Percentiles rank a stretch among this genome's conserved stretches.
Conservation (phyloP, 92 coral and sea anemone genomes). For the Porites evermanni region DNA sequence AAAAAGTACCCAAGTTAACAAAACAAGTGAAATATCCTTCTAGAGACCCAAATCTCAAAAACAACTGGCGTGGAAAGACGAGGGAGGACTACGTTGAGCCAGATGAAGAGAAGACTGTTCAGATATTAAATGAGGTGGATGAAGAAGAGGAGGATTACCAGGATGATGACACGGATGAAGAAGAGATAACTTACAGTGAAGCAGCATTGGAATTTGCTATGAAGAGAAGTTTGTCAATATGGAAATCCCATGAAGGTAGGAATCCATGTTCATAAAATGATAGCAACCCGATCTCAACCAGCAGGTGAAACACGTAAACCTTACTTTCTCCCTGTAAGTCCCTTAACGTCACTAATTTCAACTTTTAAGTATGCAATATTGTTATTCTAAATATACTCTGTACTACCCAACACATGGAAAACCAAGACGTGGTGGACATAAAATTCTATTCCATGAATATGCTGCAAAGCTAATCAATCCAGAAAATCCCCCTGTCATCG, state of each 20-base stretch:
- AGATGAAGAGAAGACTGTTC: conserved; percentile 44
- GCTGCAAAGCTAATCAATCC: too few relatives aligned
- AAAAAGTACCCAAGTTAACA: conserved; percentile 91
- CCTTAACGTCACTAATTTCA: too few relatives aligned
- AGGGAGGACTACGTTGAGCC: conserved; percentile 72
- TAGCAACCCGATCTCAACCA: too few relatives aligned
- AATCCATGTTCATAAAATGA: too few relatives aligned
- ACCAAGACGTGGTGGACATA: too few relatives aligned
- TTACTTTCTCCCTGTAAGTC: too few relatives aligned
- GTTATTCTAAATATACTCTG: too few relatives aligned
- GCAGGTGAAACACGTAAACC: too few relatives aligned
- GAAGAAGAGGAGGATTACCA: conserved; percentile 62
- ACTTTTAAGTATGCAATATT: too few relatives aligned
- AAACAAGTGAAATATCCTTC: conserved; percentile 80
- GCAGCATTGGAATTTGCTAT: conserved; percentile 83
- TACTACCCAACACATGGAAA: too few relatives aligned
- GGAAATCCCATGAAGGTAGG: conserved; percentile 88
- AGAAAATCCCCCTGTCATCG: too few relatives aligned
- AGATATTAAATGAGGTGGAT: conserved; percentile 67
- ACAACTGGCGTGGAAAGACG: conserved; percentile 88
- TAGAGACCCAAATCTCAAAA: conserved; percentile 77
- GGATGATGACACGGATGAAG: conserved; percentile 37
- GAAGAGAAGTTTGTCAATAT: conserved; percentile 91
- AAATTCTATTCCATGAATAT: too few relatives aligned
- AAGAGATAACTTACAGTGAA: conserved; percentile 72